phyloP scores from a whole-genome alignment of 2,113 vertebrate genomes.

The Nanorana parkeri region DNA sequence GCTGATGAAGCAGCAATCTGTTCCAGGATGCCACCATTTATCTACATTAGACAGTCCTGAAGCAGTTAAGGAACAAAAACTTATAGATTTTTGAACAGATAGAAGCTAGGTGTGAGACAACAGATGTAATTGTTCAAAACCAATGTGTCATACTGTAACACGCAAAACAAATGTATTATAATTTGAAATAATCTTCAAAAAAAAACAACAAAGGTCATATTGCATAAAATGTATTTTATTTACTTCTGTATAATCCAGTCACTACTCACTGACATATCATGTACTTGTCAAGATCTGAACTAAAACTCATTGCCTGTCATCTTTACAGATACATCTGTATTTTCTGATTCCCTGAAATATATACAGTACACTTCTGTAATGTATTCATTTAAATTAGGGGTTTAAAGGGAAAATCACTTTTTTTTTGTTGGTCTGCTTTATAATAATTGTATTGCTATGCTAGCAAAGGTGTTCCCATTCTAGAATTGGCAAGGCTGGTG shows the following conservation, averaged over 20 bases:
- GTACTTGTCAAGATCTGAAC: neutral
- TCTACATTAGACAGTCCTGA: too few relatives aligned
- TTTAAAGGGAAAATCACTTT: neutral
- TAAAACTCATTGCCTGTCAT: neutral
- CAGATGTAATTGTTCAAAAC: neutral
- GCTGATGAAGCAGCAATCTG: too few relatives aligned
- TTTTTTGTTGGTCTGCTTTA: too few relatives aligned
- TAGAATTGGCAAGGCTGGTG: too few relatives aligned
- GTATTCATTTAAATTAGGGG: neutral
- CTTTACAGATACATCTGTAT: neutral
- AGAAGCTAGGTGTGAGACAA: neutral
- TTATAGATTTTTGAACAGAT: constrained; percentile 13
- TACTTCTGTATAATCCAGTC: neutral
- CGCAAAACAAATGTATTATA: too few relatives aligned
- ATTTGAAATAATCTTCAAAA: too few relatives aligned
- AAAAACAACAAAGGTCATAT: neutral
- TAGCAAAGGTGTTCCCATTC: too few relatives aligned
- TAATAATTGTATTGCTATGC: too few relatives aligned
- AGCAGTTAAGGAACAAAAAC: too few relatives aligned
- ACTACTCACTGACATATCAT: neutral
- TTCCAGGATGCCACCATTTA: too few relatives aligned
- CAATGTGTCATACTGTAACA: neutral
- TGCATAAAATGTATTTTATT: neutral
- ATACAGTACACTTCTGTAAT: neutral
- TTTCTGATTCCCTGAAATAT: neutral